Base-by-base conservation (phyloP, 2,888 invertebrate genomes). In the Rotaria socialis region DNA sequence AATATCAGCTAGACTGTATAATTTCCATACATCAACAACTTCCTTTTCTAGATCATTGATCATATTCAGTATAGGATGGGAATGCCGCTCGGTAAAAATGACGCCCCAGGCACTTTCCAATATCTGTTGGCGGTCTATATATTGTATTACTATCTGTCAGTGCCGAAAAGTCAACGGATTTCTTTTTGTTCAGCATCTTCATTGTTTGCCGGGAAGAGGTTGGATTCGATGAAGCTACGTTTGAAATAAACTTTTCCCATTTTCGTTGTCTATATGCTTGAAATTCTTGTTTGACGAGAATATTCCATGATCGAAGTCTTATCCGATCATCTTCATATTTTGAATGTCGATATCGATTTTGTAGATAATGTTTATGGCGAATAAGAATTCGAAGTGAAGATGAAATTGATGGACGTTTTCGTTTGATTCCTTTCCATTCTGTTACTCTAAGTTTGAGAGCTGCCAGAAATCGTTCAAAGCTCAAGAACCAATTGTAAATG, bases 391-490 rank as follows among this genome's bases (percentile, higher is more conserved):
- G 43, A 24, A 75, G 19, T 43, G 75, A 41, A 2, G 11, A 8
- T 75, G 75, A 11, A 11, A 75, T 75, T 4, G 41, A 43, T 75
- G 75, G 75, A 43, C 43, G 14, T 75, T 75, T 41, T 22, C 43
- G 75, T 19, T 75, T 75, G 19, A 43, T 24, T 75, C 43, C 43
- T 7, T 75, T 27, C 75, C 75, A 75, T 43, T 22, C 43, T 41
- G 75, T 75, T 75, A 75, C 75, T 19, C 75, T 43, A 75, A 43
- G 43, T 19, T 75, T 75, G 19, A 75, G 75, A n/a, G 75, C 75
- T 6, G 41, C 75, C 8, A 75, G 24, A 43, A 75, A 75, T n/a
- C 24, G 35, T 75, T 75, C 8, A 43, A 75, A 75, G 6, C 8
- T 7, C 5, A 41, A 10, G 75, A 75, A 75, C 41, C 75, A 75